Percentiles rank a stretch among this genome's conserved stretches.
phyloP scores from a whole-genome alignment of 2,797 vertebrate species.

The Sebastes matsubarae region DNA sequence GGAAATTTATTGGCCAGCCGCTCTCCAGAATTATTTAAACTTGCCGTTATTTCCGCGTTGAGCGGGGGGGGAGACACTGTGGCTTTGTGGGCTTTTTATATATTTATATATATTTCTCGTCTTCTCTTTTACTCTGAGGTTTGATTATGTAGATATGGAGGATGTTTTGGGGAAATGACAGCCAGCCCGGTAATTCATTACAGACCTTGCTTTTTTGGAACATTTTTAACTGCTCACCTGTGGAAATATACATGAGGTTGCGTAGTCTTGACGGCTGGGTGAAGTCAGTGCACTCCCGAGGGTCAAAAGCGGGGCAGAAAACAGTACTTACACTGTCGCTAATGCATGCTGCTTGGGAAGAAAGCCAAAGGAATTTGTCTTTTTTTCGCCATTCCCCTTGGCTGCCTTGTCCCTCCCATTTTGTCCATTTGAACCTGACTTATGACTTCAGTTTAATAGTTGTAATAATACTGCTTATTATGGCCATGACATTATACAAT shows the following conservation, averaged over 20 bases:
- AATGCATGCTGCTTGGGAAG: conserved; percentile 48
- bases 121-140: conserved; percentile 23
- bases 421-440: conserved; percentile 57
- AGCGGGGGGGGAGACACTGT: conserved; percentile 31
- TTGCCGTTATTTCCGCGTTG: conserved; percentile 72
- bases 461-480: conserved; percentile 65
- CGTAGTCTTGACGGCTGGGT: conserved; percentile 54
- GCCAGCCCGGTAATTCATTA: conserved; percentile 62
- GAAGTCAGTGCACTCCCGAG: conserved; percentile 59
- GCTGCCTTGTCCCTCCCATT: conserved; percentile 50
- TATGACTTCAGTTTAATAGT: conserved; percentile 58
- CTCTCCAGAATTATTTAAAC: conserved; percentile 83
- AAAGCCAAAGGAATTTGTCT: conserved; percentile 46
- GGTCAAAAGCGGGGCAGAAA: conserved; percentile 65
- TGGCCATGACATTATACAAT: conserved; percentile 59
- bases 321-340: conserved; percentile 50
- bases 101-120: neutral
- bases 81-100: conserved; percentile 29
- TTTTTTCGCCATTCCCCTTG: conserved; percentile 30
- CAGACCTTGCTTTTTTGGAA: conserved; percentile 53
- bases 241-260: conserved; percentile 70
- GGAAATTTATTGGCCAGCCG: conserved; percentile 82
- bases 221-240: conserved; percentile 73
- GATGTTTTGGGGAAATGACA: conserved; percentile 70
- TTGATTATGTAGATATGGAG: conserved; percentile 60